A percentile compares a stretch with the other conserved stretches of the same genome.
Evolutionary conservation across 2,888 invertebrate genomes (phyloP).

Genomic region (Phanerotoma sp.): DNA sequence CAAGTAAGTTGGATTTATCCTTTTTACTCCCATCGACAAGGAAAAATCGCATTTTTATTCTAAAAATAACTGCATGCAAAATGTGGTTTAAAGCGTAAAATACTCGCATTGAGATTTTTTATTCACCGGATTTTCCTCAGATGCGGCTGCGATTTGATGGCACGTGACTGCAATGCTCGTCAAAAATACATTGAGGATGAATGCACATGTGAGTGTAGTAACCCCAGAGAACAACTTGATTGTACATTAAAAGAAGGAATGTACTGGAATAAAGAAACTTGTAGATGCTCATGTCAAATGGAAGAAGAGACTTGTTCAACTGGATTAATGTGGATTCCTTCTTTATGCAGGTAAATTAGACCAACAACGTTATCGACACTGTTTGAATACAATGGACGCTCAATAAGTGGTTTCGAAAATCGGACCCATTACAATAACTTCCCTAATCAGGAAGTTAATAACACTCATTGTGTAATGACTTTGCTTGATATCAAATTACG

Average conservation of each 20-base stretch:
- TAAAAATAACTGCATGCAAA: neutral
- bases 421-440: neutral
- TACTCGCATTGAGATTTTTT: neutral
- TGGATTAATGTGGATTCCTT: constrained; percentile 27
- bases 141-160: constrained; percentile 27
- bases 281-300: constrained; percentile 29
- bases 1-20: constrained; percentile 35
- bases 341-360: constrained; percentile 32
- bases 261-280: constrained; percentile 30
- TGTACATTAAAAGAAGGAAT: constrained; percentile 20
- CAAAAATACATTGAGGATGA: constrained; percentile 23
- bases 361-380: too few species aligned
- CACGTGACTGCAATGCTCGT: constrained; percentile 22
- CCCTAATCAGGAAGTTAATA: too few species aligned
- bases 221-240: neutral
- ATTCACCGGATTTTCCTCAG: constrained; percentile 14
- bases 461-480: too few species aligned
- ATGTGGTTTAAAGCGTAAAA: neutral
- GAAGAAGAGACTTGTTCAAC: constrained; percentile 25
- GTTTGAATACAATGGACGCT: too few species aligned
- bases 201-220: constrained; percentile 31
- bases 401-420: too few species aligned
- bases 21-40: too few species aligned
- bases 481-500: too few species aligned
- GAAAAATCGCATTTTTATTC: neutral